Evolutionary conservation across 2,113 vertebrate species (phyloP).

Genomic region (Erythrocebus patas): DNA sequence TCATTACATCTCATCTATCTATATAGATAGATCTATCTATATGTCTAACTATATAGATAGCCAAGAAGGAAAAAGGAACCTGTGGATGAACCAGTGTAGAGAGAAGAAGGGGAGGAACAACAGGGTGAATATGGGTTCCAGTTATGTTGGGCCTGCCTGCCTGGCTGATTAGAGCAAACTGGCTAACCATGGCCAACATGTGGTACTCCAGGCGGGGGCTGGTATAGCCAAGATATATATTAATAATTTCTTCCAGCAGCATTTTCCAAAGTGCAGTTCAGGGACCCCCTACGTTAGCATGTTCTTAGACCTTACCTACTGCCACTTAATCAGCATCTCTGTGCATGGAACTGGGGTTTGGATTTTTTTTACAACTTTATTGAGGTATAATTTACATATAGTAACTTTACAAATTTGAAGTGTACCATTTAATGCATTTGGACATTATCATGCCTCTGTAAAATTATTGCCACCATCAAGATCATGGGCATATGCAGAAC

Average conservation of each 20-base stretch:
- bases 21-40: no score
- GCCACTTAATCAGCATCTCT: neutral
- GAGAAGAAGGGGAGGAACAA: neutral
- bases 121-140: neutral
- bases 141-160: neutral
- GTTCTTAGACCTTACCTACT: neutral
- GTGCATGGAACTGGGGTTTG: neutral
- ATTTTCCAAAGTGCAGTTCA: neutral
- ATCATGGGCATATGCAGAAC: neutral
- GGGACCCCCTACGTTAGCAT: neutral
- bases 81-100: neutral
- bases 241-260: neutral
- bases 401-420: neutral
- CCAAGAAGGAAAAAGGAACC: neutral
- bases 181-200: neutral
- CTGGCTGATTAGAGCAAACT: neutral
- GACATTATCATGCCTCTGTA: neutral
- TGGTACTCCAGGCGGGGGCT: neutral
- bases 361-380: neutral
- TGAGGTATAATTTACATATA: neutral
- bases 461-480: neutral
- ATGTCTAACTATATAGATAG: neutral
- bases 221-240: neutral
- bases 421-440: neutral
- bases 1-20: no score